phyloP scores from a whole-genome alignment of 2,113 vertebrate genomes.

The Phoenicopterus ruber region DNA sequence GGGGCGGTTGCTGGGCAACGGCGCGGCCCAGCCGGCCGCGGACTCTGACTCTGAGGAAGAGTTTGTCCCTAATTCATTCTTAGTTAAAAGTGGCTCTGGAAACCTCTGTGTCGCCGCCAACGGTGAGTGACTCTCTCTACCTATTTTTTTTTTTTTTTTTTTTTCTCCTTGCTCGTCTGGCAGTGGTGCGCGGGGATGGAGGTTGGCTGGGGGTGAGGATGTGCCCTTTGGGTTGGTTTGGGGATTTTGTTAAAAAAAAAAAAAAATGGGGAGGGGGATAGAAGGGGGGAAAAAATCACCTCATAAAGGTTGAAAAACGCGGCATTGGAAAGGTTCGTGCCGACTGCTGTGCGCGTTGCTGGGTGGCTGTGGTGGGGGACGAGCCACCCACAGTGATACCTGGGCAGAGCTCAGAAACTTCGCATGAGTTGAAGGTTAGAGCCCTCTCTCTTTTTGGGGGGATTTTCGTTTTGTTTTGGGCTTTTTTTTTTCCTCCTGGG shows the following conservation, averaged over 20 bases:
- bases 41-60: conserved; percentile 97
- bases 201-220: neutral
- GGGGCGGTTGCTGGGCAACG: conserved; percentile 96
- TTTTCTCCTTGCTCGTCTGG: neutral
- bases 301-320: fast-evolving
- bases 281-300: too few relatives aligned
- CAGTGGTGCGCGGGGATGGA: neutral
- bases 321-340: neutral
- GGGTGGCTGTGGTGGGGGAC: neutral
- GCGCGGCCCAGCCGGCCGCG: conserved; percentile 89
- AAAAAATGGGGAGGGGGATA: neutral
- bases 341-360: neutral
- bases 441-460: fast-evolving
- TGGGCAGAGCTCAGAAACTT: neutral
- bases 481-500: neutral
- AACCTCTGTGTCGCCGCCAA: conserved; percentile 86
- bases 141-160: conserved; percentile 6
- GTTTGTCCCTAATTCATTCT: conserved; percentile 95
- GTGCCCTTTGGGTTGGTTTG: too few relatives aligned
- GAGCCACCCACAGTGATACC: fast-evolving
- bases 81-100: conserved; percentile 95
- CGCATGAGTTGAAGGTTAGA: neutral
- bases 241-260: neutral
- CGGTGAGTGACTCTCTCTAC: conserved; percentile 86
- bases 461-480: neutral